These are phyloP conservation scores for Sebastes ruberrimus DNA, from an alignment of 2,797 vertebrate genomes.

Conservation along the genomic window DNA sequence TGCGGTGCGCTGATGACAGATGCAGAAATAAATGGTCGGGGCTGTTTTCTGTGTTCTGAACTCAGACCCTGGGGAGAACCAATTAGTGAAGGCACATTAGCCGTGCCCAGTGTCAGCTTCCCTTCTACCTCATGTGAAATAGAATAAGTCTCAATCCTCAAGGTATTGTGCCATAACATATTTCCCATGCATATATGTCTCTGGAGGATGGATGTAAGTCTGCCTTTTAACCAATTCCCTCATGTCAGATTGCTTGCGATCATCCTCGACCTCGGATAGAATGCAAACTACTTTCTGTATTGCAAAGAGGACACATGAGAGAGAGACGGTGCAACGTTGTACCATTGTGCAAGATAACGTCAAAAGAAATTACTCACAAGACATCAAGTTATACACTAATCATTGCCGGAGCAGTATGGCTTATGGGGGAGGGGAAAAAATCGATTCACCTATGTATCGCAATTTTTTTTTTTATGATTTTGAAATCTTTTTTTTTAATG, in stretches of 20 bases:
- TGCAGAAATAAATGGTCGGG: slow-evolving; percentile 46
- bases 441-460: too few species aligned
- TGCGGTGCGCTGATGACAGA: slow-evolving; percentile 34
- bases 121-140: slow-evolving; percentile 37
- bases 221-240: slow-evolving; percentile 19
- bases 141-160: slow-evolving; percentile 32
- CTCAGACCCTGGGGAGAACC: slow-evolving; percentile 40
- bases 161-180: slow-evolving; percentile 18
- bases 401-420: neutral
- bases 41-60: slow-evolving; percentile 57
- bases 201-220: slow-evolving; percentile 9
- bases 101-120: slow-evolving; percentile 41
- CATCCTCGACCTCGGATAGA: slow-evolving; percentile 6
- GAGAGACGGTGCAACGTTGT: neutral
- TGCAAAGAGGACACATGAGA: neutral
- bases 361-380: slow-evolving; percentile 18
- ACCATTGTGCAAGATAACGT: neutral
- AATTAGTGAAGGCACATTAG: slow-evolving; percentile 71
- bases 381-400: slow-evolving; percentile 5
- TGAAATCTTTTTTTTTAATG: neutral
- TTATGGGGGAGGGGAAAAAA: too few species aligned
- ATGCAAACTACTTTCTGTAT: neutral
- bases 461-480: neutral
- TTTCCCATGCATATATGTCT: slow-evolving; percentile 23
- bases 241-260: slow-evolving; percentile 21